These are phyloP conservation scores for Avahi laniger DNA, from an alignment of 2,797 vertebrate species.

Conservation along the genomic window DNA sequence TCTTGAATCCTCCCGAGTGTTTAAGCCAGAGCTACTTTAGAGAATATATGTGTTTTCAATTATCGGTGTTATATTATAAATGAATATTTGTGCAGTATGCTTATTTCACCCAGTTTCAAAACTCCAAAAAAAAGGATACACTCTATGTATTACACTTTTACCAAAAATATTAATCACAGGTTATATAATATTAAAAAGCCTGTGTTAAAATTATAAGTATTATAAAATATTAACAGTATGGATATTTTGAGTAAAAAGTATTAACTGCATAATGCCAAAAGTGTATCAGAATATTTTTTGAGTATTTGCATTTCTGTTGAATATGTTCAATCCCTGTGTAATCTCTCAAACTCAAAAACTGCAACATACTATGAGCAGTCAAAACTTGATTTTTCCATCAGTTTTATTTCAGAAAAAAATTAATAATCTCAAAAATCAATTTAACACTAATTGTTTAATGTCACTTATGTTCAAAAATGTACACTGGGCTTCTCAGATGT, in stretches of 20 bases:
- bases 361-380: background rate
- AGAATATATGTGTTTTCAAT: background rate
- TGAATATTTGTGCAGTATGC: background rate
- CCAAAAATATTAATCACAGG: background rate
- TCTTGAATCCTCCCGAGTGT: background rate
- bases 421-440: constrained; percentile 6
- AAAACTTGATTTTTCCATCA: background rate
- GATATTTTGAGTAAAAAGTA: background rate
- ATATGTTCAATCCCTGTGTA: background rate
- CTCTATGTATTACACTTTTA: background rate
- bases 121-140: background rate
- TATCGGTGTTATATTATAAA: background rate
- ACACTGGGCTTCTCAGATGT: background rate
- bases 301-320: background rate
- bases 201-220: background rate
- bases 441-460: constrained; percentile 16
- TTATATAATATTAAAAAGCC: background rate
- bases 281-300: background rate
- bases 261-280: background rate
- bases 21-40: background rate
- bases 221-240: background rate
- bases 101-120: background rate
- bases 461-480: constrained; percentile 32
- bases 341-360: background rate
- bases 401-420: constrained; percentile 13